Evolutionary conservation across 1,140 invertebrate genomes (phyloP), one percentile per base, ranked within the genome.

Genomic region (Diploscapter pachys): DNA sequence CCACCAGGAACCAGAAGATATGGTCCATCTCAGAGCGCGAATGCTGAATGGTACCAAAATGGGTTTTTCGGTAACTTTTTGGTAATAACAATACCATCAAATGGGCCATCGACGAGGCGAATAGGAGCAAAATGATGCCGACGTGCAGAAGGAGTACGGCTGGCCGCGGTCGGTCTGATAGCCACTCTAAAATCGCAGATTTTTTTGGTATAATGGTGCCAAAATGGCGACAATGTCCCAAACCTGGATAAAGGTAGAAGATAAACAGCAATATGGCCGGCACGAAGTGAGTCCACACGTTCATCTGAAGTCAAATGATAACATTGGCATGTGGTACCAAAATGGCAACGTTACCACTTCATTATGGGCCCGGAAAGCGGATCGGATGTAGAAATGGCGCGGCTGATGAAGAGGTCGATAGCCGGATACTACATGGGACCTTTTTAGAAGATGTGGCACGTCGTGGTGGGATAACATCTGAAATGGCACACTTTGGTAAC

Each of bases 251-350:
- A 49, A 82, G 31, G 69, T 81, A 81, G 48, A 69, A 70, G 8
- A 71, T 63, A 51, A 79, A 63, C 3, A 81, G 56, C 13, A 78
- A 52, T 61, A 82, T 66, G 3, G 79, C 63, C 4, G 80, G 80
- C 13, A 82, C 51, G 4, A 80, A 72, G 63, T 81, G 80, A 3
- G 81, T 81, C 80, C 80, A 81, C 9, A 81, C 70, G 65, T 81
- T 81, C 31, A 81, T 61, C 80, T 80, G 62, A 73, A 80, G 13
- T 53, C 5, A 49, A 5, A n/a, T 51, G 8, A 49, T 4, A 49
- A n/a, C 4, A 4, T 2, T 9, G 31, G 31, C 1, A 31, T 31
- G 31, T 31, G 31, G 31, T 62, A 50, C 65, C 5, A 64, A 68
- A 56, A 4, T 51, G 57, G 13, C 52, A 61, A 62, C 31, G 31